Conservation (phyloP, 2,888 invertebrate species). For the Linnaemya tessellans region DNA sequence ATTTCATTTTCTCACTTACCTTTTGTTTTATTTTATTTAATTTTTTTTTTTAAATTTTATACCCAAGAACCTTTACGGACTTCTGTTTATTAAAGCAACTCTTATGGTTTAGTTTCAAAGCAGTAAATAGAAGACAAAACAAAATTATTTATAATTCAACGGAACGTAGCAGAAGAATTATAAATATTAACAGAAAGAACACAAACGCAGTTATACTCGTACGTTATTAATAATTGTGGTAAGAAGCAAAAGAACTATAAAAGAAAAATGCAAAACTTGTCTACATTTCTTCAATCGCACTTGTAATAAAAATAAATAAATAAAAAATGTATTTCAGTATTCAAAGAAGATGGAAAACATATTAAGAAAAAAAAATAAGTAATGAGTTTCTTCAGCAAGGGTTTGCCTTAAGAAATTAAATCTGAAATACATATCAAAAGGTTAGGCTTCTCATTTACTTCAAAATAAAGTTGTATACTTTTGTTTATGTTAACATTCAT, state of each 20-base stretch:
- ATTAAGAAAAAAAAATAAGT: not conserved
- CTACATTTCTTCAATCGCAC: conserved; percentile 42
- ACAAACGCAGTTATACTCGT: conserved; percentile 54
- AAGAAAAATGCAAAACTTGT: conserved; percentile 29
- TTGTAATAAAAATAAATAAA: conserved; percentile 14
- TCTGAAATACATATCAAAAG: not conserved
- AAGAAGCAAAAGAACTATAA: conserved; percentile 19
- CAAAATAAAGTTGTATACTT: no score
- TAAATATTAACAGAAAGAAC: conserved; percentile 35
- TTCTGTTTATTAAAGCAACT: conserved; percentile 28
- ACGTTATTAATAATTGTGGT: conserved; percentile 66
- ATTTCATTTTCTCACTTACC: not conserved
- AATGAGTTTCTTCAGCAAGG: conserved; percentile 32
- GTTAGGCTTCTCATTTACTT: no score
- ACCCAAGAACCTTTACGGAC: conserved; percentile 16
- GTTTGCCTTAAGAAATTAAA: conserved; percentile 30
- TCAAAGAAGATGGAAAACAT: conserved; percentile 34
- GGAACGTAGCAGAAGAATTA: conserved; percentile 19
- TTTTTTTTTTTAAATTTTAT: not conserved
- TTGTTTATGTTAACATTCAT: no score
- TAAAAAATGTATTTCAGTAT: conserved; percentile 22
- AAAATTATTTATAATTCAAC: conserved; percentile 16
- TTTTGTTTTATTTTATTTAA: not conserved
- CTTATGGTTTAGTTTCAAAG: conserved; percentile 15
- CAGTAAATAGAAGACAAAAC: conserved; percentile 20